These are phyloP conservation scores for Thamnophis sirtalis DNA, from an alignment of 2,113 vertebrate species.

Conservation along the genomic window DNA sequence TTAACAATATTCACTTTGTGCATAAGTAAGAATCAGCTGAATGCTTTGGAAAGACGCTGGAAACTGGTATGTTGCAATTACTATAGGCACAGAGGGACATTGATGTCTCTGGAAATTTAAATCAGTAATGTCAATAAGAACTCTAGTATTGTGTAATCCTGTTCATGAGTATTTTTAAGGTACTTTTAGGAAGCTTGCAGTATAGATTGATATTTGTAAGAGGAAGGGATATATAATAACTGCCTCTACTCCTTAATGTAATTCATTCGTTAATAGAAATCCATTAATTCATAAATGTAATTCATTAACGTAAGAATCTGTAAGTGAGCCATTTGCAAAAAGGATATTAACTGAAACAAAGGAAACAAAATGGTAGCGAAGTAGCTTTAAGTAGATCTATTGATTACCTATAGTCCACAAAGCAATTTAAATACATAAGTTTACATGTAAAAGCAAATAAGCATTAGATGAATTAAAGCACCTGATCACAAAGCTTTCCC, in stretches of 20 bases:
- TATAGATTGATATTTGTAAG: neutral
- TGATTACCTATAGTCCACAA: neutral
- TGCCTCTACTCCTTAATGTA: neutral
- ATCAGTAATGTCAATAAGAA: neutral
- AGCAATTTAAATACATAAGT: neutral
- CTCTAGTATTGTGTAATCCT: neutral
- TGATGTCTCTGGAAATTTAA: neutral
- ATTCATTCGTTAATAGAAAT: neutral
- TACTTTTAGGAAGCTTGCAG: neutral
- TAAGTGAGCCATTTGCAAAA: neutral
- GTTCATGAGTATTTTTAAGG: neutral
- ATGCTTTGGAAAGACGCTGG: neutral
- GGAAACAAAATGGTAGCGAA: neutral
- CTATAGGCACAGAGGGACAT: neutral
- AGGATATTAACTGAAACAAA: neutral
- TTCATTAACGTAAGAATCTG: neutral
- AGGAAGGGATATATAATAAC: neutral
- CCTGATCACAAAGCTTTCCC: neutral
- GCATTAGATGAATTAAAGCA: neutral
- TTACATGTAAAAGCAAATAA: neutral
- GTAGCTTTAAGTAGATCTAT: neutral
- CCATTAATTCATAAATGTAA: neutral
- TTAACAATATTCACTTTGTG: neutral
- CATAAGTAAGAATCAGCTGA: neutral
- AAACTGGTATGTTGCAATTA: neutral